Evolutionary conservation across 53 echinoderm and acorn worm genomes (phyloP).

Genomic region (Actinopyga echinites): DNA sequence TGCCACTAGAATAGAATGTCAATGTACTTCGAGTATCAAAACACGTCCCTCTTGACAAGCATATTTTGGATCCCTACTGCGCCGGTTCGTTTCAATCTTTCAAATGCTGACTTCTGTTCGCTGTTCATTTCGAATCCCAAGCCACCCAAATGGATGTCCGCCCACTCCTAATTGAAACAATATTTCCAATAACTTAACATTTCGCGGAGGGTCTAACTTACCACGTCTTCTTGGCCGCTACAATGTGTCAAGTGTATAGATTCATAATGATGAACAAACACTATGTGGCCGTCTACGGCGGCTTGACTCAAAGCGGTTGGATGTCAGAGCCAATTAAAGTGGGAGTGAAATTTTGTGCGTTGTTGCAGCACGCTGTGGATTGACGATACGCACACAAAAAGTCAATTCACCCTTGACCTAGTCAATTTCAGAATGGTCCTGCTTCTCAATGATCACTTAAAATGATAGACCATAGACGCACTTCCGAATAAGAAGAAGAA

Average conservation of each 20-base stretch:
- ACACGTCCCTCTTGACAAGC: slow-evolving; percentile 20
- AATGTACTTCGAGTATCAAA: slow-evolving; percentile 14
- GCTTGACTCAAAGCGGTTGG: slow-evolving; percentile 23
- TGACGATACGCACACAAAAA: slow-evolving; percentile 27
- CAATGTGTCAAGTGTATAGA: slow-evolving; percentile 37
- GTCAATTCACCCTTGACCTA: slow-evolving; percentile 13
- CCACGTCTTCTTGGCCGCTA: slow-evolving; percentile 25
- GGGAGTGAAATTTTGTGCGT: slow-evolving; percentile 31
- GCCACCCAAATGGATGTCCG: slow-evolving; percentile 37
- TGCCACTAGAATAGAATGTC: background rate
- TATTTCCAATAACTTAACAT: slow-evolving; percentile 33
- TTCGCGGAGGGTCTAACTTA: background rate
- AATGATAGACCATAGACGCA: background rate
- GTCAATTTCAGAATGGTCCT: background rate
- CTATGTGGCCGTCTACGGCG: slow-evolving; percentile 35
- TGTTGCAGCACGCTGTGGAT: background rate
- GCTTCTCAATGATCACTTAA: background rate
- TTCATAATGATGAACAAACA: slow-evolving; percentile 5
- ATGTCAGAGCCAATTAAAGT: slow-evolving; percentile 33
- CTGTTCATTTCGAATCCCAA: slow-evolving; percentile 14
- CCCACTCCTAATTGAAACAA: slow-evolving; percentile 42
- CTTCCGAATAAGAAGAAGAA: background rate
- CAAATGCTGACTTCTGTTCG: slow-evolving; percentile 29
- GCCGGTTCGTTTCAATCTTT: slow-evolving; percentile 20
- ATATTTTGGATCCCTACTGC: slow-evolving; percentile 8